Evolutionary conservation across 2,797 vertebrate genomes (phyloP), one percentile per base, ranked within the genome.

Genomic region (Hoplostethus mediterraneus): DNA sequence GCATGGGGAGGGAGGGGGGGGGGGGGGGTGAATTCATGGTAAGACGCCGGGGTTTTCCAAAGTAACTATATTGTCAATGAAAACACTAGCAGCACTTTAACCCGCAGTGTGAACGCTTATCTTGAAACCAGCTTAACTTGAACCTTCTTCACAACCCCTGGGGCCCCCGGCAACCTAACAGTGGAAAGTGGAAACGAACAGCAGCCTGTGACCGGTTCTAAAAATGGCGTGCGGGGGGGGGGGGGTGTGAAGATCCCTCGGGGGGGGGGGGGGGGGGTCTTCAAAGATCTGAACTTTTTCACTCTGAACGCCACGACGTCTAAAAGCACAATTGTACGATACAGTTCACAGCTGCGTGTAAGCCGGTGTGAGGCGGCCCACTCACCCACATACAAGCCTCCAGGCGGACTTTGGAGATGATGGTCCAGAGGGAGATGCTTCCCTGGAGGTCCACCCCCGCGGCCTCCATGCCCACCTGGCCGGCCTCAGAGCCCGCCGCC

Each of bases 371-470:
- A 31, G 33, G 81, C 55, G 57, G 21, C 6, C 52, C 21, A 90
- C 97, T 97, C 94, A 98, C 97, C 96, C 95, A 97, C 96, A 97
- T 96, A 84, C 96, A 97, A 82, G 96, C 95, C 80, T 97, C 96
- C 85, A 97, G 92, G 57, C 95, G 94, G 85, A 97, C 97, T 94
- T 96, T 96, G 45, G 96, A 96, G 82, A 97, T 94, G 92, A 97
- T 96, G 77, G 93, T 91, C 96, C 95, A 97, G 12, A 97, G 79
- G 33, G 95, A 95, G 90, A 97, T 89, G 64, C 93, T 78, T 84
- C 94, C 94, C 79, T 89, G 92, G 52, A 90, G 47, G 36, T 65
- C 76, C 28, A 9, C 49, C 61, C 64, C 80, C 14, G 2, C 44
- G 1, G 76, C 49, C 56, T 77, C 84, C 66, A 77, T 36, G 21